Percentiles rank a stretch among this genome's conserved stretches.
Conservation (phyloP, 2,797 vertebrate genomes). For the Botia almorhae region DNA sequence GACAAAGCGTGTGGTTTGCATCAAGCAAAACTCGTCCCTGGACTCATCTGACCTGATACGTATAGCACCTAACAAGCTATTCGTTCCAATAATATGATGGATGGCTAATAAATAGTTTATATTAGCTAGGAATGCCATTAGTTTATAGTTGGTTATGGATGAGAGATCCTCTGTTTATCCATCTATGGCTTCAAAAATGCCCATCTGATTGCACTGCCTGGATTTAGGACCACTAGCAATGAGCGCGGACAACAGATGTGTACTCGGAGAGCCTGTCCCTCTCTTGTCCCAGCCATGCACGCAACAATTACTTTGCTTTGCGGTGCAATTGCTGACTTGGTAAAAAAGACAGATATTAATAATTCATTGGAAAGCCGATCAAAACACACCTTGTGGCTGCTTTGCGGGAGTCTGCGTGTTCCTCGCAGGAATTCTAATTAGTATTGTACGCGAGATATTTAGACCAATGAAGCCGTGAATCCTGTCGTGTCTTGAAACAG, state of each 20-base stretch:
- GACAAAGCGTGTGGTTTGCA: not conserved
- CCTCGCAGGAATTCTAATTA: conserved; percentile 54
- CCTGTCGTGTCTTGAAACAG: not conserved
- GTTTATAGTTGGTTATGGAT: conserved; percentile 18
- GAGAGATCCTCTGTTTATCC: conserved; percentile 18
- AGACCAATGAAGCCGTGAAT: conserved; percentile 1
- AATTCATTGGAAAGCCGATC: conserved; percentile 69
- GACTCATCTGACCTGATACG: not conserved
- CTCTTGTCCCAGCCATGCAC: conserved; percentile 33
- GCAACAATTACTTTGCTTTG: conserved; percentile 54
- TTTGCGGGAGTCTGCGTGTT: conserved; percentile 53
- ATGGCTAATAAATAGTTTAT: conserved; percentile 23
- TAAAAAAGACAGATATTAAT: conserved; percentile 69
- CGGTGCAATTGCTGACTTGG: conserved; percentile 66
- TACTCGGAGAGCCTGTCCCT: conserved; percentile 37
- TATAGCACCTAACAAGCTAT: not conserved
- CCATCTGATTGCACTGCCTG: conserved; percentile 29
- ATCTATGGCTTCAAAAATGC: conserved; percentile 32
- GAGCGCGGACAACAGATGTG: conserved; percentile 33
- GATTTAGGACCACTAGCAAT: conserved; percentile 21
- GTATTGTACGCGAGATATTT: conserved; percentile 26
- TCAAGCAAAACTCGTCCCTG: not conserved
- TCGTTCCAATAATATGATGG: conserved; percentile 21
- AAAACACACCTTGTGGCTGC: conserved; percentile 55
- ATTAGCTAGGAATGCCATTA: not conserved